phyloP scores from a whole-genome alignment of 1,140 invertebrate species.

The Pseudomyrmex cubaensis region DNA sequence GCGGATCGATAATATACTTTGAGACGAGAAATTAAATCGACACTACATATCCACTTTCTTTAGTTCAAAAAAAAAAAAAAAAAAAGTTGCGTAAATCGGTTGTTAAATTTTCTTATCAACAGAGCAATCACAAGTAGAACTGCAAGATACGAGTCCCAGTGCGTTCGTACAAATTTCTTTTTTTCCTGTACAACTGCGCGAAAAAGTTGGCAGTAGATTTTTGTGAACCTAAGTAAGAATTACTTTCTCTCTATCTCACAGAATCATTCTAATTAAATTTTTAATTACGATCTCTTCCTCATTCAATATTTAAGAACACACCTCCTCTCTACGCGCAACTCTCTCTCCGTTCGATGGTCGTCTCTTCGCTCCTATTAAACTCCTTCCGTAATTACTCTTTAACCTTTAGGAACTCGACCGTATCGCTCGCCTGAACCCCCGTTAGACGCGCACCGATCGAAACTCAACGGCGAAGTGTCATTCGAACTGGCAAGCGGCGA shows the following conservation, averaged over 20 bases:
- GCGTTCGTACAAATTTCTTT: no score
- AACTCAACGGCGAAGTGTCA: slow-evolving; percentile 57
- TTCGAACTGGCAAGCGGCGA: slow-evolving; percentile 30
- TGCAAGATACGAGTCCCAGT: no score
- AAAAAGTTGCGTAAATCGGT: background rate
- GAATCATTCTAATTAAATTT: slow-evolving; percentile 38
- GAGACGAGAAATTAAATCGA: slow-evolving; percentile 36
- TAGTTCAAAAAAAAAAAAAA: background rate
- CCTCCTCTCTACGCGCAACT: background rate
- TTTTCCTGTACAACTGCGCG: background rate
- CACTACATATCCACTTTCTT: background rate
- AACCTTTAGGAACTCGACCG: slow-evolving; percentile 18
- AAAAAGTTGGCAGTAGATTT: background rate
- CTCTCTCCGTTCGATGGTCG: background rate
- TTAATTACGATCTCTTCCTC: slow-evolving; percentile 27
- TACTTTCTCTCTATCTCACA: background rate
- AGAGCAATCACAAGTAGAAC: no score
- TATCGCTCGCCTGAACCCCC: slow-evolving; percentile 44
- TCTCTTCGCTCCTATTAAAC: slow-evolving; percentile 20
- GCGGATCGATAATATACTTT: slow-evolving; percentile 25
- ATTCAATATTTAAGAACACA: background rate
- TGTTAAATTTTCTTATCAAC: background rate
- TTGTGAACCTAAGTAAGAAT: background rate
- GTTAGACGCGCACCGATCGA: slow-evolving; percentile 51
- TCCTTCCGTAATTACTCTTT: slow-evolving; percentile 50